These are phyloP conservation scores for Eilema caniola DNA, from an alignment of 2,888 invertebrate species.

Conservation along the genomic window DNA sequence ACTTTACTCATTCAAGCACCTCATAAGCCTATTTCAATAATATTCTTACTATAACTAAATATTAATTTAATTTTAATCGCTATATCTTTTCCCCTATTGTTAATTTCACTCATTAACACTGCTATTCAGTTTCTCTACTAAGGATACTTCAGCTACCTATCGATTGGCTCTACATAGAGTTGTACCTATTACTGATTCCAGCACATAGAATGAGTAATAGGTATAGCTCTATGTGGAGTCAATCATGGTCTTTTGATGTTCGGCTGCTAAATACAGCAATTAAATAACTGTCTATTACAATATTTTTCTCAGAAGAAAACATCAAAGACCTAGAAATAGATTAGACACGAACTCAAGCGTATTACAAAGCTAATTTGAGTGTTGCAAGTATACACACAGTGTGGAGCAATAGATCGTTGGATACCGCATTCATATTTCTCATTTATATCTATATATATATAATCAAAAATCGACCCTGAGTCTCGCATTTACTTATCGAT, in stretches of 20 bases:
- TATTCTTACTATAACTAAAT: not conserved
- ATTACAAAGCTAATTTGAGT: conserved; percentile 52
- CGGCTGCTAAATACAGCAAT: conserved; percentile 2
- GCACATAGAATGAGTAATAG: too few relatives aligned
- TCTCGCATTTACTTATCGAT: conserved; percentile 69
- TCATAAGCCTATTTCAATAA: not conserved
- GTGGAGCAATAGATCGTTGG: conserved; percentile 44
- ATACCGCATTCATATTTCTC: conserved; percentile 36
- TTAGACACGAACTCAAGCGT: conserved; percentile 56
- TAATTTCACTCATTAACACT: not conserved
- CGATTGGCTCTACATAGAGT: too few relatives aligned
- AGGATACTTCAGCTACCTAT: not conserved
- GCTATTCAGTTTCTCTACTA: not conserved
- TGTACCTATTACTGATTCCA: too few relatives aligned
- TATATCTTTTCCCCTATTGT: not conserved
- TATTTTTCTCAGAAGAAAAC: conserved; percentile 27
- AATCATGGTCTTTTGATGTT: not conserved
- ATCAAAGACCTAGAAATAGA: conserved; percentile 53
- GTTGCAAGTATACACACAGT: conserved; percentile 51
- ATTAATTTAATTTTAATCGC: not conserved
- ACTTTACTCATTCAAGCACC: not conserved
- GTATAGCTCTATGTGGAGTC: not conserved
- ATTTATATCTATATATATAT: conserved; percentile 37
- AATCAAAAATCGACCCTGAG: conserved; percentile 68
- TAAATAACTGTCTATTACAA: conserved; percentile 9